Conservation (phyloP, 1,140 invertebrate genomes). For the Drosophila elegans region DNA sequence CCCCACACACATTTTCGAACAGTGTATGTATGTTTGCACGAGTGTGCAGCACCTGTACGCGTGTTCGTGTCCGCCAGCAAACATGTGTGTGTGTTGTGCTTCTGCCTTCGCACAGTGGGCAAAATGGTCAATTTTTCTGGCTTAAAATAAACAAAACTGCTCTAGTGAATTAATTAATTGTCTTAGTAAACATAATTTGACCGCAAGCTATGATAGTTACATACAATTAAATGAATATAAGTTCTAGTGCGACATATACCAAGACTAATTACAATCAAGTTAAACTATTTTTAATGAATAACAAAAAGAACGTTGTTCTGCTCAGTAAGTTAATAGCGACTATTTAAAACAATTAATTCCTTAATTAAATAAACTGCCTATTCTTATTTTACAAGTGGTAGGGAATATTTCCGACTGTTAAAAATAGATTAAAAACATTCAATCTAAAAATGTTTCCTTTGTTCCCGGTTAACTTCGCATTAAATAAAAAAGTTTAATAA, state of each 20-base stretch:
- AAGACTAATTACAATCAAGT: not conserved
- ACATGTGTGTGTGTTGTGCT: conserved; percentile 13
- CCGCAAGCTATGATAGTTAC: not conserved
- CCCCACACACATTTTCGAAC: conserved; percentile 65
- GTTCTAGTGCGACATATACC: not conserved
- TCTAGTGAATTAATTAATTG: conserved; percentile 14
- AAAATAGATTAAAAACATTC: too few relatives aligned
- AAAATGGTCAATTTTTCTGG: not conserved
- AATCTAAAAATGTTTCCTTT: too few relatives aligned
- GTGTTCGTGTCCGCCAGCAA: conserved; percentile 21
- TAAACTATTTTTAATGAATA: not conserved
- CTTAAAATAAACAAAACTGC: conserved; percentile 7
- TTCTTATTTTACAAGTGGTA: too few relatives aligned
- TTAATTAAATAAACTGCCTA: too few relatives aligned
- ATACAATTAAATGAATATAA: conserved; percentile 1
- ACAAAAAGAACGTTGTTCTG: too few relatives aligned
- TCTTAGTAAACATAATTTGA: conserved; percentile 15
- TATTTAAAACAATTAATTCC: too few relatives aligned
- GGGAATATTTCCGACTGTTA: too few relatives aligned
- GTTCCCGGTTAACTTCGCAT: too few relatives aligned
- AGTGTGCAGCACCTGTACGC: conserved; percentile 39
- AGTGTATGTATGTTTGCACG: conserved; percentile 20
- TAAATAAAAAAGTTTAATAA: too few relatives aligned
- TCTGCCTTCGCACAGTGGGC: conserved; percentile 33
- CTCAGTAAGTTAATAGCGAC: too few relatives aligned